Base-by-base conservation (phyloP, 2,113 vertebrate genomes). In the Cariama cristata region DNA sequence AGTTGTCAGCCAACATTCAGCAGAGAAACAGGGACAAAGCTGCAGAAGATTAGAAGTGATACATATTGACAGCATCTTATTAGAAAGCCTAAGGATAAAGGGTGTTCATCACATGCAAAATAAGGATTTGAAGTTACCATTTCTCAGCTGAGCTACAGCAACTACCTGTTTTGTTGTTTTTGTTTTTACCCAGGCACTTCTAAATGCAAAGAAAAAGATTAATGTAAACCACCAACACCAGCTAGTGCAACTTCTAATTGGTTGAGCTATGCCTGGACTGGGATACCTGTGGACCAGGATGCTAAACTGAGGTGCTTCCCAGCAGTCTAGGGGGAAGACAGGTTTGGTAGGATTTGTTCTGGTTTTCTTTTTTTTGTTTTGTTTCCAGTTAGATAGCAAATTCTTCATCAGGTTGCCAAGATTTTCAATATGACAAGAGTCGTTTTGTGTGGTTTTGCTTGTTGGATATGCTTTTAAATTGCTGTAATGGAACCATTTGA, bases 391-490 rank as follows among this genome's bases (percentile, higher is more conserved):
- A 88, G 83, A 87, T 40, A 87, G 64, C 4, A 87, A 63, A 75
- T 95, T 75, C 73, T 86, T 91, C 73, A 79, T 69, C 83, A 94
- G 47, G 22, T 91, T 96, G 88, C 75, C 85, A 83, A 59, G 81
- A 77, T 91, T 92, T 97, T 69, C 62, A 69, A 27, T 73, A 87
- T 27, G 76, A 95, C 74, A 56, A 90, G 85, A 93, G 38, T 81
- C 0, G 15, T 88, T 94, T 91, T 88, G 56, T 68, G 71, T 85
- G 87, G 69, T 60, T 94, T 91, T 93, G 16, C n/a, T 77, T 76
- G 50, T 63, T 89, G 68, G 86, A 86, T 97, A 90, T 83, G 86
- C 53, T 88, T 85, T 94, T 67, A 86, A 91, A 92, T 80, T 92
- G 40, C 88, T 95, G 60, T 91, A 91, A 79, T 71, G 85, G 73